phyloP scores from a whole-genome alignment of 2,888 invertebrate genomes.

The Chymomyza fuscimana region DNA sequence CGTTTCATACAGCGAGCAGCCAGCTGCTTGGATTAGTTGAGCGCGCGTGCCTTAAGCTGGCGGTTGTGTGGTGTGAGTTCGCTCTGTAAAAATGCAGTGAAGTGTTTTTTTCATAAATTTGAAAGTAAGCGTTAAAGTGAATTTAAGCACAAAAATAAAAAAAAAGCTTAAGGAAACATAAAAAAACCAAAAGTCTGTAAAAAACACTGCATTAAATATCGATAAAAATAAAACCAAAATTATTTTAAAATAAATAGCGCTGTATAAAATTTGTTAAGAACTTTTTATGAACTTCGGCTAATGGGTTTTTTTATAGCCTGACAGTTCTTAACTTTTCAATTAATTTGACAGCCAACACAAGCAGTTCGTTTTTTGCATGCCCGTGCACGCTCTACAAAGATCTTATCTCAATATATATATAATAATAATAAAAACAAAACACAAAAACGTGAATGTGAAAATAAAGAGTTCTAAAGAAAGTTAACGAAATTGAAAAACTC shows the following conservation, averaged over 20 bases:
- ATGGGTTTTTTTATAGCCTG: constrained; percentile 33
- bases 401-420: constrained; percentile 53
- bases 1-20: constrained; percentile 25
- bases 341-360: constrained; percentile 51
- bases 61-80: constrained; percentile 9
- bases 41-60: constrained; percentile 41
- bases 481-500: constrained; percentile 44
- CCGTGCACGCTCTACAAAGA: constrained; percentile 48
- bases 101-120: neutral
- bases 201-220: neutral
- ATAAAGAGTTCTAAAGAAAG: constrained; percentile 60
- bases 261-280: constrained; percentile 53
- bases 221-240: constrained; percentile 10
- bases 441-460: constrained; percentile 22
- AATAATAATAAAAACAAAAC: constrained; percentile 47
- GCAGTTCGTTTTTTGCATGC: constrained; percentile 49
- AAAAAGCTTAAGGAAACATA: constrained; percentile 32
- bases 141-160: constrained; percentile 5
- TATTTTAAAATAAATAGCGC: constrained; percentile 50
- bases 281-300: constrained; percentile 40
- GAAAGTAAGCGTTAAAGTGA: neutral
- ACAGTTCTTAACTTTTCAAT: constrained; percentile 60
- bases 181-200: neutral
- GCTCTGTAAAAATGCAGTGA: neutral
- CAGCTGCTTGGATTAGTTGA: constrained; percentile 43